Evolutionary conservation across 2,113 vertebrate genomes (phyloP), one percentile per base, ranked within the genome.

Genomic region (Platichthys stellatus): DNA sequence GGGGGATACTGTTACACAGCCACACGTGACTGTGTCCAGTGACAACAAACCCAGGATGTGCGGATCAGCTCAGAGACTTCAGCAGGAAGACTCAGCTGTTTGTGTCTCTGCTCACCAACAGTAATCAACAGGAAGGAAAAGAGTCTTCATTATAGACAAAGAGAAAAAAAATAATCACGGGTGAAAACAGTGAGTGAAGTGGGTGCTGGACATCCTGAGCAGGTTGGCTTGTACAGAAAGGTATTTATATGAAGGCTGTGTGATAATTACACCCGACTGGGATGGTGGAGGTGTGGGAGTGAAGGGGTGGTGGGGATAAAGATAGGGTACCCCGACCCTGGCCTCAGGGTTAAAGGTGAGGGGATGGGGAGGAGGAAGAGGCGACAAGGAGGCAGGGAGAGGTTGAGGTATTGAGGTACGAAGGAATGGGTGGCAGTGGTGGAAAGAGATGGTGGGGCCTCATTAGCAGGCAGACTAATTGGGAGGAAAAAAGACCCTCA

Each of bases 381-480:
- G 38, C 58, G 63, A 62, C 14, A 54, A 51, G 45, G 54, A 47
- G 49, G 63, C 56, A 31, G 64, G 21, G 69, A 66, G 81, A 80
- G 60, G 82, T 77, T 72, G 81, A 72, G 82, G 70, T 72, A 60
- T 59, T 76, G 74, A 81, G 65, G 88, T 63, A 69, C 54, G 58
- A 77, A 81, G 78, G 74, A 82, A 81, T 74, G 81, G 76, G 72
- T 82, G 85, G 81, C 71, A 73, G 79, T 59, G 72, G 83, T 31
- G 60, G 74, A 74, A 15, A 69, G 57, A 77, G 78, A 86, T 82
- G 87, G 78, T 89, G 84, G 88, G 89, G 84, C 83, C 90, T 93
- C 93, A 94, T 94, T 93, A 94, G 89, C 64, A 86, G 82, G 72
- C 76, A 84, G 89, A 91, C 93, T 94, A 95, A 94, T 94, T 94